Evolutionary conservation across 2,797 vertebrate species (phyloP), one percentile per base, ranked within the genome.

Genomic region (Pterois miles): DNA sequence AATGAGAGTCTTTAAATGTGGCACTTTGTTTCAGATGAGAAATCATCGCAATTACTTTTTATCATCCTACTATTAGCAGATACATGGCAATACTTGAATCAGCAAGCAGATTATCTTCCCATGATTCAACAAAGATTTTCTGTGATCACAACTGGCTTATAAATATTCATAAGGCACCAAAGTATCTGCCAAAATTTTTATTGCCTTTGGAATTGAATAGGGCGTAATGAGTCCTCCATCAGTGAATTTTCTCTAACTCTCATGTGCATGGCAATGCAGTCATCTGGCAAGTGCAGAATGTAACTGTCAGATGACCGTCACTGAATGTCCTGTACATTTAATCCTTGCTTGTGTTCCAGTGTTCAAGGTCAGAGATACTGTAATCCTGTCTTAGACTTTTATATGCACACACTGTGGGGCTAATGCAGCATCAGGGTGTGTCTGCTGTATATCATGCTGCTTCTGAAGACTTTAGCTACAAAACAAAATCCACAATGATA

Each of bases 41-140:
- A 92, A 93, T 91, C 73, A 90, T 85, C 56, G 48, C 83, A 89
- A 86, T 88, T 88, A 87, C 75, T 82, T 91, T 87, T 84, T 84
- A 86, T 92, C 80, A 85, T 85, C 78, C 48, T 52, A 40, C 76
- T 78, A 81, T 89, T 83, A 82, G 80, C 80, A 86, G 89, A 90
- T 83, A 81, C 79, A 80, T 63, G 54, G 76, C 79, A 87, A 83
- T 81, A 81, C 86, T 92, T 92, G 78, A 89, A 91, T 91, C 83
- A 89, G 85, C 86, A 79, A 74, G 85, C 64, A 86, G 84, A 91
- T 93, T 81, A 92, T 87, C 87, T 81, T 86, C 48, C 73, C 63
- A 75, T 84, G 87, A 93, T 93, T 90, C 80, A 85, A 89, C 83
- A 82, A 76, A 87, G 77, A 89, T 89, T 91, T 88, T 88, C 87